phyloP scores from a whole-genome alignment of 2,113 vertebrate genomes.

The Atractosteus spatula region DNA sequence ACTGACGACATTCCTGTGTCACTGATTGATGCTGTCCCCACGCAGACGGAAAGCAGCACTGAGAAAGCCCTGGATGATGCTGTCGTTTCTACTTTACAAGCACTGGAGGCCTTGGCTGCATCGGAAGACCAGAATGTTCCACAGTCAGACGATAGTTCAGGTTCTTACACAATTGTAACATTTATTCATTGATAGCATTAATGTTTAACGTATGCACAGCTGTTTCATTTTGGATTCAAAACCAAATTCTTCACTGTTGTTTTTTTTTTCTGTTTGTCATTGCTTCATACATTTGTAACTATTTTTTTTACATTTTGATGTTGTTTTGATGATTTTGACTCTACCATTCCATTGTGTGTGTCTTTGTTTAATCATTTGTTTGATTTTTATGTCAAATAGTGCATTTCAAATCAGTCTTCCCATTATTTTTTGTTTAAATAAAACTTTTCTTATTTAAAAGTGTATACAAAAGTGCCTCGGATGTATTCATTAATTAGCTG shows the following conservation, averaged over 20 bases:
- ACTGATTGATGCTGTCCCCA: slow-evolving; percentile 92
- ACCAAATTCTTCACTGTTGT: slow-evolving; percentile 57
- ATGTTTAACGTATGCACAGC: slow-evolving; percentile 68
- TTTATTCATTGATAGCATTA: slow-evolving; percentile 88
- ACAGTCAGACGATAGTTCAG: slow-evolving; percentile 93
- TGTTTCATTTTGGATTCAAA: slow-evolving; percentile 69
- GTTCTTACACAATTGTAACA: slow-evolving; percentile 97
- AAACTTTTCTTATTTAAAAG: slow-evolving; percentile 47
- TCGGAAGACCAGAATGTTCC: slow-evolving; percentile 83
- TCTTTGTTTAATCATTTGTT: background rate
- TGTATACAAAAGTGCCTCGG: slow-evolving; percentile 53
- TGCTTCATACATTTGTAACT: slow-evolving; percentile 19
- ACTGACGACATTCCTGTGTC: slow-evolving; percentile 91
- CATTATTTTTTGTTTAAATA: slow-evolving; percentile 54
- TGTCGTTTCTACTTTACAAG: slow-evolving; percentile 87
- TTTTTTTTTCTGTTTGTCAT: slow-evolving; percentile 26
- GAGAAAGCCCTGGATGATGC: slow-evolving; percentile 80
- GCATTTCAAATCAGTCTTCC: slow-evolving; percentile 30
- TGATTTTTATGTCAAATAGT: background rate
- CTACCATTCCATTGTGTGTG: slow-evolving; percentile 19
- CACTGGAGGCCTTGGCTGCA: slow-evolving; percentile 86
- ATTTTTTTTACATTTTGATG: slow-evolving; percentile 16
- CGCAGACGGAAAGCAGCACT: slow-evolving; percentile 70
- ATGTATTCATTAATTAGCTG: slow-evolving; percentile 66
- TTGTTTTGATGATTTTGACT: slow-evolving; percentile 5